Conservation (phyloP, 2,888 invertebrate genomes). For the Lithophane socia region DNA sequence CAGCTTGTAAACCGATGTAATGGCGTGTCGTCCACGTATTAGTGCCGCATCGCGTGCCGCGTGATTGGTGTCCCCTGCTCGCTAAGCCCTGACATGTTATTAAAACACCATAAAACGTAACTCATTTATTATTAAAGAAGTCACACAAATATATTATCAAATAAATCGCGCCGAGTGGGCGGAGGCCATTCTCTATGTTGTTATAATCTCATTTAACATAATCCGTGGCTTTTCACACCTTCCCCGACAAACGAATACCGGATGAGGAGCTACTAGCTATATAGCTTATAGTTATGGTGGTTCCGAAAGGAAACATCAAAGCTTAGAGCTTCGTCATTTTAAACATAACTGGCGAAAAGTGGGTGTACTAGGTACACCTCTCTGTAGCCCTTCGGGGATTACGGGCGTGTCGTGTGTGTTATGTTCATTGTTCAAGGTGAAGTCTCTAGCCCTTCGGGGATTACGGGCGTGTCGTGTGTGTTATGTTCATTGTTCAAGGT, state of each 20-base stretch:
- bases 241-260: slow-evolving; percentile 1
- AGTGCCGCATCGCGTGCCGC: slow-evolving; percentile 47
- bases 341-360: too few species aligned
- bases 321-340: too few species aligned
- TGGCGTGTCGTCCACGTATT: slow-evolving; percentile 15
- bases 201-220: slow-evolving; percentile 36
- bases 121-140: slow-evolving; percentile 34
- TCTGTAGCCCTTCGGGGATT: too few species aligned
- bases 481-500: too few species aligned
- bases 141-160: slow-evolving; percentile 30
- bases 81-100: slow-evolving; percentile 57
- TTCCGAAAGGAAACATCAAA: too few species aligned
- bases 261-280: neutral
- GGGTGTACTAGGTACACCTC: too few species aligned
- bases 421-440: too few species aligned
- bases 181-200: slow-evolving; percentile 11
- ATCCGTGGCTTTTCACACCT: slow-evolving; percentile 22
- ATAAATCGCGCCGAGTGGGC: slow-evolving; percentile 2
- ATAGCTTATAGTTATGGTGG: too few species aligned
- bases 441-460: too few species aligned
- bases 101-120: slow-evolving; percentile 57
- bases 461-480: too few species aligned
- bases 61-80: slow-evolving; percentile 26
- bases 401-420: too few species aligned
- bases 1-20: slow-evolving; percentile 5